Conservation (phyloP, 1,140 invertebrate species). For the Heliconius nattereri region DNA sequence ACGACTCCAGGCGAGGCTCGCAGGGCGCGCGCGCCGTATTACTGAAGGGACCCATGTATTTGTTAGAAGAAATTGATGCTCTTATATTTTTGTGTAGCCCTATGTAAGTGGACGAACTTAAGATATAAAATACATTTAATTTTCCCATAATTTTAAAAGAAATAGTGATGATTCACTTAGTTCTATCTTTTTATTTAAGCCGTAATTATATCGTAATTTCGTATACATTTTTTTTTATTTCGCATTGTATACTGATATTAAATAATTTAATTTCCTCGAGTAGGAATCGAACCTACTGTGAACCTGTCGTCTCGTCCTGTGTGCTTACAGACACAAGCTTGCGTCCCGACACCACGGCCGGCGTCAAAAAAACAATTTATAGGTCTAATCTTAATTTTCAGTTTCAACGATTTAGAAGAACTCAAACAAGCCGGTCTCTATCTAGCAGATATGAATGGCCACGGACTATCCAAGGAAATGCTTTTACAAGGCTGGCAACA, state of each 20-base stretch:
- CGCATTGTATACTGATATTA: too few relatives aligned
- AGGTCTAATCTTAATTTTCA: constrained; percentile 63
- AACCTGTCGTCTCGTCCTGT: too few relatives aligned
- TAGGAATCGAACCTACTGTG: too few relatives aligned
- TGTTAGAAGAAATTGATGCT: constrained; percentile 88
- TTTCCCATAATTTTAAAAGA: too few relatives aligned
- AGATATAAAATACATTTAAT: not conserved
- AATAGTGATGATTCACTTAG: too few relatives aligned
- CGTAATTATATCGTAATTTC: too few relatives aligned
- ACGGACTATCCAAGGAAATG: constrained; percentile 92
- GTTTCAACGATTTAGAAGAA: constrained; percentile 92
- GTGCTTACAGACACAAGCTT: too few relatives aligned
- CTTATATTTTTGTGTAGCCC: constrained; percentile 93
- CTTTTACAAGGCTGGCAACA: constrained; percentile 94
- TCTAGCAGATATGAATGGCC: constrained; percentile 92
- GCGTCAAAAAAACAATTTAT: too few relatives aligned
- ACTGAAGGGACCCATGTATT: constrained; percentile 92
- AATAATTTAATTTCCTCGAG: too few relatives aligned
- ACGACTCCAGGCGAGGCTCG: constrained; percentile 83
- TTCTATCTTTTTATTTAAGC: too few relatives aligned
- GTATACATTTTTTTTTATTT: too few relatives aligned
- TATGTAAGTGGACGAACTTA: constrained; percentile 83
- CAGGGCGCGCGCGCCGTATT: constrained; percentile 87
- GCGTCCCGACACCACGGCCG: too few relatives aligned
- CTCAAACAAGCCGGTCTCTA: constrained; percentile 89